Evolutionary conservation across 1,140 invertebrate species (phyloP), one percentile per base, ranked within the genome.

Genomic region (Portunus trituberculatus): DNA sequence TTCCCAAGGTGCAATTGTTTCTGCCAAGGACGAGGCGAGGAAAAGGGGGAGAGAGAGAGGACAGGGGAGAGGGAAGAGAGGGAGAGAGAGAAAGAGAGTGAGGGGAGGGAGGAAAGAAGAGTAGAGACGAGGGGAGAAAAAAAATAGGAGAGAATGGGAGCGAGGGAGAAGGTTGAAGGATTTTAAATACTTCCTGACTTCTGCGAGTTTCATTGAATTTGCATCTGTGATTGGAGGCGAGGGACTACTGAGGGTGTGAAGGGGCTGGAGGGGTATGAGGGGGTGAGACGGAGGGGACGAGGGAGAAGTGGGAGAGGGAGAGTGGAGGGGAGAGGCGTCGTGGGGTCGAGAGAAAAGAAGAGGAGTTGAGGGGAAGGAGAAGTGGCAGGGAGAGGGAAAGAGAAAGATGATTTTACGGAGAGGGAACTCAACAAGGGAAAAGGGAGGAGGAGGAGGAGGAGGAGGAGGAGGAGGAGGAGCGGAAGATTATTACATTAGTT

Each of bases 21-120:
- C 89, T 91, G 89, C 88, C 88, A 90, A 90, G 88, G 88, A 90
- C 88, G 88, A 48, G 20, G 45, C 88, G 88, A 90, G 88, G 88
- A 90, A 90, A 39, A 90, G 45, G 88, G 39, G 88, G 88, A 14
- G 88, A 25, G 88, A 46, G 88, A 45, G 76, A 82, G 32, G 28
- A 32, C 14, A 4, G 28, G 20, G 32, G 86, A 88, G 31, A 7
- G 86, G 86, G 32, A 39, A 12, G 32, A 14, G 31, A 29, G 86
- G 3, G 86, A 88, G 20, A 4, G 45, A 25, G 45, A 39, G 45
- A 39, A 31, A 87, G 39, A 6, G 86, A 32, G 86, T 31, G 29
- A 39, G 86, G 20, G 31, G 31, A 8, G 45, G 86, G 31, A 32
- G 86, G 86, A 20, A 10, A 29, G 16, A 32, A 45, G 25, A 29